A percentile compares a stretch with the other conserved stretches of the same genome.
These are phyloP conservation scores for Lycodopsis pacificus DNA, from an alignment of 2,797 vertebrate genomes.

Conservation along the genomic window DNA sequence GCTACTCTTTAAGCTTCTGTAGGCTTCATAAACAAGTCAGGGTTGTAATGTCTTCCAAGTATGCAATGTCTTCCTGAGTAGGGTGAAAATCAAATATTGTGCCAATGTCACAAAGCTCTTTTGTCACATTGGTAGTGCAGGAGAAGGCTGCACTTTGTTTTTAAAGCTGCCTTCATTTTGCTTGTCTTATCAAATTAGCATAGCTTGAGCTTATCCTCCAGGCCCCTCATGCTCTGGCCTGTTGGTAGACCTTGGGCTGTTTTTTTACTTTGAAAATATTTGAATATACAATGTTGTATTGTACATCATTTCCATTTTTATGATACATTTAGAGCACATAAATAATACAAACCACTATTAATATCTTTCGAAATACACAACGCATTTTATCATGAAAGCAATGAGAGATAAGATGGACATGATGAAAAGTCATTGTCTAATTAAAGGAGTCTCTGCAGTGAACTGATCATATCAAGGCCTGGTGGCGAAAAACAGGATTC, in stretches of 20 bases:
- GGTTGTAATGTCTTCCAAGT: background rate
- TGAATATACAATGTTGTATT: too few species aligned
- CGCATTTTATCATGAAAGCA: constrained; percentile 8
- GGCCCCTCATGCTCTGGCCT: background rate
- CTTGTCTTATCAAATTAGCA: background rate
- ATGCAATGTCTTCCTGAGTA: background rate
- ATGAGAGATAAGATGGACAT: constrained; percentile 21
- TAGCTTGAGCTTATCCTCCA: background rate
- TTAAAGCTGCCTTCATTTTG: background rate
- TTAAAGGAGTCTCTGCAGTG: constrained; percentile 55
- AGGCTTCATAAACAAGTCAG: background rate
- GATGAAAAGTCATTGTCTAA: constrained; percentile 59
- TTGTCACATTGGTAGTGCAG: background rate
- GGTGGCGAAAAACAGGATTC: constrained; percentile 38
- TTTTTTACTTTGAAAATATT: constrained; percentile 7
- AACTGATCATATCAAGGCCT: constrained; percentile 58
- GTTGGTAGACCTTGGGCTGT: constrained; percentile 4
- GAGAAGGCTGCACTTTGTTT: background rate
- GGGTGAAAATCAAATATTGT: background rate
- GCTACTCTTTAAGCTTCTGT: background rate
- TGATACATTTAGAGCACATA: background rate
- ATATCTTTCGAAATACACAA: constrained; percentile 1
- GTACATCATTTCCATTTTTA: background rate
- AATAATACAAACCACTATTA: background rate
- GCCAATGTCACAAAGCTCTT: background rate